Evolutionary conservation across 2,888 invertebrate genomes (phyloP), one percentile per base, ranked within the genome.

Genomic region (Apantesis nais): DNA sequence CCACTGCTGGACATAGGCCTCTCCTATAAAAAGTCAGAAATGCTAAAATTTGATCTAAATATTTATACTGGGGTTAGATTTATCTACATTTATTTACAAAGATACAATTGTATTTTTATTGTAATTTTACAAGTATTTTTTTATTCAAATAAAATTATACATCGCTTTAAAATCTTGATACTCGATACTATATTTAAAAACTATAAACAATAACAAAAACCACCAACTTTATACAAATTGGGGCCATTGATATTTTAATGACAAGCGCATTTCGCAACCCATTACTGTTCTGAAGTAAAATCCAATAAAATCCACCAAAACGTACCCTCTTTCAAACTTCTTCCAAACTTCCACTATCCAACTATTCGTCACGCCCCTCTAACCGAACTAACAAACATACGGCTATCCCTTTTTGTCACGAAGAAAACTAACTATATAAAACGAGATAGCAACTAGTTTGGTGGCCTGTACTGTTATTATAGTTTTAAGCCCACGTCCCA

Each of bases 231-330:
- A 61, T 39, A 25, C 16, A 68, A 66, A 68, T 63, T 60, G 29
- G n/a, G 11, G 70, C 76, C 74, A 82, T 82, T 89, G 86, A 86
- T 88, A 90, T 91, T 88, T 83, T 83, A 88, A 89, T 86, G 85
- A 84, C 83, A 81, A 84, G 84, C 75, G 78, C 83, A 80, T 85
- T 75, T 84, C 83, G 73, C 71, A 72, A 62, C 81, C 84, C 83
- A 84, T 83, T 83, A 83, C 83, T 80, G 86, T 85, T 85, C 81
- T 82, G 78, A 82, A 88, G 87, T 88, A 92, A 92, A 94, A 94
- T 93, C 90, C 92, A 93, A 93, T 94, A 94, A 94, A 93, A 92
- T 87, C 87, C 86, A 86, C 92, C 90, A 93, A 93, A 93, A 92
- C 83, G 88, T 86, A 87, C 92, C 90, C 93, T 90, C 92, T 93